Percentiles rank a stretch among this genome's conserved stretches.
Evolutionary conservation across 1,140 invertebrate species (phyloP).

Genomic region (Dysdera silvatica): DNA sequence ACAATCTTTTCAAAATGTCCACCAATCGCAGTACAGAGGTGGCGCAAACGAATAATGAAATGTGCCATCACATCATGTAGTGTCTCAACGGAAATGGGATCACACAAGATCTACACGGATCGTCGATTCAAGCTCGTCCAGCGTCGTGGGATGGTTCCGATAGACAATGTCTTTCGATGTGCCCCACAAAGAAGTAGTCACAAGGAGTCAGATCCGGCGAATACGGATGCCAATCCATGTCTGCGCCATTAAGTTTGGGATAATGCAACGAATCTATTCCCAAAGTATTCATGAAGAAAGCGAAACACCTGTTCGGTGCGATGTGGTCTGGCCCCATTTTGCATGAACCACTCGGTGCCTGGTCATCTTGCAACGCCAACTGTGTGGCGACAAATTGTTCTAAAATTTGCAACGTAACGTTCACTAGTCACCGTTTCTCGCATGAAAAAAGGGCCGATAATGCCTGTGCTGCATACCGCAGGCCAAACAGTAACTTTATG

Average conservation of each 20-base stretch:
- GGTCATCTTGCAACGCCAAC: neutral
- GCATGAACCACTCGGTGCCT: neutral
- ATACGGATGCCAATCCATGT: conserved; percentile 28
- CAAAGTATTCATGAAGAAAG: neutral
- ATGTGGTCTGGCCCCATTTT: conserved; percentile 15
- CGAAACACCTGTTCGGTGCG: neutral
- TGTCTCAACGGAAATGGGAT: neutral
- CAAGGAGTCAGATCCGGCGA: conserved; percentile 27
- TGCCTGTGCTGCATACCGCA: conserved; percentile 5
- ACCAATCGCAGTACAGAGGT: neutral
- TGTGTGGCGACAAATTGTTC: neutral
- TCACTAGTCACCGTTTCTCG: conserved; percentile 1
- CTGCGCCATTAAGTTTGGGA: neutral
- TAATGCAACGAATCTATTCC: neutral
- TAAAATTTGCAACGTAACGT: conserved; percentile 1
- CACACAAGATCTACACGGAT: neutral
- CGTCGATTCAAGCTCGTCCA: neutral
- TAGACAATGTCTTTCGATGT: conserved; percentile 26
- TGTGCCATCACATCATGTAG: neutral
- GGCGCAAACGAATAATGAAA: neutral
- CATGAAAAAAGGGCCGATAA: conserved; percentile 18
- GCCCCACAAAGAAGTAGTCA: conserved; percentile 32
- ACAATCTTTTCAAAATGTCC: conserved; percentile 6
- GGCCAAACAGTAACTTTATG: conserved; percentile 12
- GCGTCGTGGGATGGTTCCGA: neutral